Evolutionary conservation across 2,113 vertebrate species (phyloP).

Genomic region (Equus quagga): DNA sequence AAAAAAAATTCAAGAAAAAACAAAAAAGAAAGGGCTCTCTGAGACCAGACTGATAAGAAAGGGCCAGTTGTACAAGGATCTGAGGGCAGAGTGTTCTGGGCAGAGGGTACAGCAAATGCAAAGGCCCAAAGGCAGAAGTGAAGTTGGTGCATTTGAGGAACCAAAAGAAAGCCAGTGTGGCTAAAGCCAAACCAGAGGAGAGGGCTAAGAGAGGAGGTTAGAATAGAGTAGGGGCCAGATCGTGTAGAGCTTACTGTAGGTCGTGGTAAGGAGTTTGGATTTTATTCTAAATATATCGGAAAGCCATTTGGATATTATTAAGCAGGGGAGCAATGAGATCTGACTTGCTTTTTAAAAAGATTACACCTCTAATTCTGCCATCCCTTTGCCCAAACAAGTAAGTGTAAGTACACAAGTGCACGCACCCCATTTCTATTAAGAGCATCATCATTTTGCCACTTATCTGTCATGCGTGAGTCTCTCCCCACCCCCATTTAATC

Average conservation of each 20-base stretch:
- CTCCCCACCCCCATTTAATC: neutral
- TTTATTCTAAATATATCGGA: conserved; percentile 51
- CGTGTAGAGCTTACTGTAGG: rapidly evolving
- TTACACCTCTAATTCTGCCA: conserved; percentile 59
- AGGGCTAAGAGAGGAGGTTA: neutral
- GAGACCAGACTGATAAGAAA: no score
- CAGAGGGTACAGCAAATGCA: neutral
- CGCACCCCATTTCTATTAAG: neutral
- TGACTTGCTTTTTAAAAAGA: conserved; percentile 65
- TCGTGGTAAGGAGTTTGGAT: neutral
- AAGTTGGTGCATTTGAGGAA: neutral
- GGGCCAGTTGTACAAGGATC: no score
- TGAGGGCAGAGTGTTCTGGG: neutral
- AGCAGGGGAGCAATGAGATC: conserved; percentile 44
- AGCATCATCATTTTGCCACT: neutral
- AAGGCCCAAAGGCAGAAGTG: conserved; percentile 8
- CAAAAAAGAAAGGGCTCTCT: no score
- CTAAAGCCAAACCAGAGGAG: neutral
- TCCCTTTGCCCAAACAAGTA: neutral
- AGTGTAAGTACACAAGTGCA: neutral
- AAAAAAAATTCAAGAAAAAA: no score
- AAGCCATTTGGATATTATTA: conserved; percentile 47
- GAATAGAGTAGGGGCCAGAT: neutral
- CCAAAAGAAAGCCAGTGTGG: neutral
- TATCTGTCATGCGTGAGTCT: neutral